Evolutionary conservation across 1,140 invertebrate species (phyloP), one percentile per base, ranked within the genome.

Genomic region (Zelostemma sp.): DNA sequence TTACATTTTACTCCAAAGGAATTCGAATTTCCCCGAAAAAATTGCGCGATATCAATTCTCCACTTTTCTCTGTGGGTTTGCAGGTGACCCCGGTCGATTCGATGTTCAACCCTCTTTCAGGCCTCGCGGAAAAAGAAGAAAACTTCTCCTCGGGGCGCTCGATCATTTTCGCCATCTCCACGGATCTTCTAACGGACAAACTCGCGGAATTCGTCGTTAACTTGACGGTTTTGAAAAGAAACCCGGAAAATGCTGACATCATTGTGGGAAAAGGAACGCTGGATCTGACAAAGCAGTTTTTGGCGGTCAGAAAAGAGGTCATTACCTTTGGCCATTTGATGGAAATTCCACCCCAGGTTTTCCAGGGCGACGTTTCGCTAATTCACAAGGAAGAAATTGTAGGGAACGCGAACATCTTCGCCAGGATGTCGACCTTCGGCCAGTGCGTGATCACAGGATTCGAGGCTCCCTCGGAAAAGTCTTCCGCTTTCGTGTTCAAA

Each of bases 371-470:
- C 0, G 50, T 84, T 0, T 69, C 80, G 0, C 19, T 85, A 0
- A 46, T 57, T 11, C 66, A 75, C 25, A 50, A 77, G 1, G 57
- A 57, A 0, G 48, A 61, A 0, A 9, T 25, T 0, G 53, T 74
- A 1, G 82, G 79, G 0, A 54, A 2, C 3, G 12, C 80, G 0
- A 54, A 58, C 11, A 19, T 84, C 0, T 79, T 66, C 19, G 68
- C 76, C 0, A 76, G 80, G 6, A 59, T 85, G 0, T 84, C 83
- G 0, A 72, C 69, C 0, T 79, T 77, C 9, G 81, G 80, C 0
- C 76, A 80, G 11, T 72, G 72, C 0, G 74, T 85, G 19, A 57
- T 81, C 0, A 86, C 82, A 0, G 82, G 82, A 14, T 79, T 85
- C 43, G 74, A 80, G 0, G 41, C 67, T 0, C 72, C 76, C 0